Evolutionary conservation across 1,140 invertebrate species (phyloP).

Genomic region (Apis laboriosa): DNA sequence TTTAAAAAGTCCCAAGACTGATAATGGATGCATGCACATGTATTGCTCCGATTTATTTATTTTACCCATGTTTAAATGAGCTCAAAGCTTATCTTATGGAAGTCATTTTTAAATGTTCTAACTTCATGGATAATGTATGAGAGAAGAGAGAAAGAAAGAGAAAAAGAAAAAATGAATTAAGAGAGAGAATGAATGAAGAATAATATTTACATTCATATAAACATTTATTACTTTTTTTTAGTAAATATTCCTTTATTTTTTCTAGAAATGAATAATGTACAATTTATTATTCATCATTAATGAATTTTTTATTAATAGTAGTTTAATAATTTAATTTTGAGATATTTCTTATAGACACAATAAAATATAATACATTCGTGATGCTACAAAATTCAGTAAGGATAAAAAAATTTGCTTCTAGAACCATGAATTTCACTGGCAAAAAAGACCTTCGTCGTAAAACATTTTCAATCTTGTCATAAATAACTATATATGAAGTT

Average conservation of each 20-base stretch:
- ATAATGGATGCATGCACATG: constrained; percentile 39
- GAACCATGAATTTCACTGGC: neutral
- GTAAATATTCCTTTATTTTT: constrained; percentile 4
- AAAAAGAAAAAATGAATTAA: neutral
- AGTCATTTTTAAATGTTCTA: constrained; percentile 36
- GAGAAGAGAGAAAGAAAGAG: neutral
- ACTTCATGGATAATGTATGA: neutral
- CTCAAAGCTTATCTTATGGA: constrained; percentile 29
- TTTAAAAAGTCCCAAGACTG: constrained; percentile 49
- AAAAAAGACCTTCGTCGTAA: constrained; percentile 37
- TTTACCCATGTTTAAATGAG: constrained; percentile 15
- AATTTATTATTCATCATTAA: constrained; percentile 1
- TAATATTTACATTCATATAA: constrained; percentile 11
- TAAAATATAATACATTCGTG: neutral
- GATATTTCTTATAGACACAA: neutral
- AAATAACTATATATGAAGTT: constrained; percentile 6
- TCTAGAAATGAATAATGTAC: neutral
- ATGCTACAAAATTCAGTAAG: neutral
- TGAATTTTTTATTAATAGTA: neutral
- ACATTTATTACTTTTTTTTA: neutral
- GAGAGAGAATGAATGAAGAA: neutral
- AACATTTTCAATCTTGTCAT: constrained; percentile 31
- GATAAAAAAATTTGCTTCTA: constrained; percentile 29
- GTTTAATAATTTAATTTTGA: neutral
- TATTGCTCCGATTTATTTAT: constrained; percentile 34